phyloP scores from a whole-genome alignment of 2,888 invertebrate genomes.

The Athalia rosae region DNA sequence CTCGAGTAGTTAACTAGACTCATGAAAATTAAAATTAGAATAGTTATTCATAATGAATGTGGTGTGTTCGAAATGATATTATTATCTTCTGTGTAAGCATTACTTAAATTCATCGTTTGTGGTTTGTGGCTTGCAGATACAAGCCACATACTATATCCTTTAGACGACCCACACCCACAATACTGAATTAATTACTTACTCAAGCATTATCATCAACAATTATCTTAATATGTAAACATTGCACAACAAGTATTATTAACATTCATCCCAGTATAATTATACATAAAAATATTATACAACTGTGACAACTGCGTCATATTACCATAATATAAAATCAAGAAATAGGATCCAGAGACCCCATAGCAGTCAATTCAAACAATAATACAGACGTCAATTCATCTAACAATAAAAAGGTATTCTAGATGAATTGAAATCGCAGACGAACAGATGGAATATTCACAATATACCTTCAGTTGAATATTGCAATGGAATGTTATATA shows the following conservation, averaged over 20 bases:
- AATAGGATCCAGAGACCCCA: not conserved
- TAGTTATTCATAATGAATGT: not conserved
- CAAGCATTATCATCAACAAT: not conserved
- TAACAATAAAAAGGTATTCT: not conserved
- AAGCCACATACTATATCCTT: not conserved
- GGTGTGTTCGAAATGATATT: not conserved
- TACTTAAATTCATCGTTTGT: not conserved
- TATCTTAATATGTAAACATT: conserved; percentile 16
- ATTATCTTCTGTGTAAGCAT: not conserved
- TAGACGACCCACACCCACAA: not conserved
- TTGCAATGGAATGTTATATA: too few relatives aligned
- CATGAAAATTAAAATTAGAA: too few relatives aligned
- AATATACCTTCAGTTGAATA: too few relatives aligned
- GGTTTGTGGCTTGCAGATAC: conserved; percentile 9
- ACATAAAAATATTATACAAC: not conserved
- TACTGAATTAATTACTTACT: not conserved
- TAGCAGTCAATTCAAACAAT: not conserved
- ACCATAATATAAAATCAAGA: conserved; percentile 1
- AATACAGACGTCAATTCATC: not conserved
- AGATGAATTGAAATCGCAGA: not conserved
- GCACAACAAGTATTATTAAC: not conserved
- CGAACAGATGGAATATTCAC: not conserved
- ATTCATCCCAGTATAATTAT: not conserved
- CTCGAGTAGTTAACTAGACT: too few relatives aligned
- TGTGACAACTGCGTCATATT: not conserved